Conservation (phyloP, 1,140 invertebrate species). For the Leptonema lineaticorne region DNA sequence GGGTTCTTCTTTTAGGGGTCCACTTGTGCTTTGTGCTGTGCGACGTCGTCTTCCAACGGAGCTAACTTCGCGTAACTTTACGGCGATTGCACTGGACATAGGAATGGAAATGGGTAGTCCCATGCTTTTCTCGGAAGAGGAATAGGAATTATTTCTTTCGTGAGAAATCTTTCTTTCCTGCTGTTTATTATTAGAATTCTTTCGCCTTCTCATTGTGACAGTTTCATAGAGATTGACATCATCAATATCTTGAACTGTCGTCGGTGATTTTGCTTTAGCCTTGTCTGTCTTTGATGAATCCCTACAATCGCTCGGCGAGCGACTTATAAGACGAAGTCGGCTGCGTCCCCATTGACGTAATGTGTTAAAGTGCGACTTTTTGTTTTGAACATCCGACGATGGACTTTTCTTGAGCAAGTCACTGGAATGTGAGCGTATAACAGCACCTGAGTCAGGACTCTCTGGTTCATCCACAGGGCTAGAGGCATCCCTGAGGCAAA, state of each 20-base stretch:
- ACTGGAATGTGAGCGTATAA: constrained; percentile 66
- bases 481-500: constrained; percentile 59
- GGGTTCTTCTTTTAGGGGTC: constrained; percentile 67
- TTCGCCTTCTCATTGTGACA: constrained; percentile 58
- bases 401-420: constrained; percentile 67
- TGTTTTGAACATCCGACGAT: constrained; percentile 53
- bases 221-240: constrained; percentile 66
- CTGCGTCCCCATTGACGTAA: constrained; percentile 81
- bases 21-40: constrained; percentile 55
- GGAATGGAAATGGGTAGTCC: constrained; percentile 58
- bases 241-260: constrained; percentile 53
- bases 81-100: constrained; percentile 59
- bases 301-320: constrained; percentile 57
- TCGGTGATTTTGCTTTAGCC: constrained; percentile 47
- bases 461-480: constrained; percentile 60
- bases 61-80: constrained; percentile 72
- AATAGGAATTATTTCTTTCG: constrained; percentile 75
- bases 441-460: constrained; percentile 51
- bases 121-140: constrained; percentile 67
- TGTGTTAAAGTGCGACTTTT: constrained; percentile 77
- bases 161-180: constrained; percentile 58
- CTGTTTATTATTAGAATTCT: constrained; percentile 50
- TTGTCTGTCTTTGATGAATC: constrained; percentile 52
- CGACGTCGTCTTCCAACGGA: constrained; percentile 61
- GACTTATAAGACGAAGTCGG: constrained; percentile 71